Conservation (phyloP, 2,113 vertebrate species). For the Recurvirostra avosetta region DNA sequence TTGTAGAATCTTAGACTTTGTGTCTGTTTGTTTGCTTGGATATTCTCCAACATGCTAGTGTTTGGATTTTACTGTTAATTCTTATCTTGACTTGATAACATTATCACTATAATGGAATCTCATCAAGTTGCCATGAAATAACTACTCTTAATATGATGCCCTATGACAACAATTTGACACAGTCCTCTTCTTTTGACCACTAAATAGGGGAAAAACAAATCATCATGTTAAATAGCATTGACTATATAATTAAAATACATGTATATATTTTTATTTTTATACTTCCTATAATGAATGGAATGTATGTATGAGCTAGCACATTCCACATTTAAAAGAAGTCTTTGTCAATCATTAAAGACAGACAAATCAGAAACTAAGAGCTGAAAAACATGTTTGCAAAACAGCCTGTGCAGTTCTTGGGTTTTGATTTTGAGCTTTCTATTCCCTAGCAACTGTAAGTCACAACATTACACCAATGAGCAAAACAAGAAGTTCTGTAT, state of each 20-base stretch:
- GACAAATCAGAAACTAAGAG: neutral
- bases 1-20: neutral
- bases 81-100: neutral
- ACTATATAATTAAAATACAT: neutral
- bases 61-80: neutral
- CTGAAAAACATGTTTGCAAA: neutral
- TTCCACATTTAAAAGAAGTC: neutral
- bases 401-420: neutral
- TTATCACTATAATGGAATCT: neutral
- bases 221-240: neutral
- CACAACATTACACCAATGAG: neutral
- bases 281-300: neutral
- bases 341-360: neutral
- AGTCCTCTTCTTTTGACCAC: neutral
- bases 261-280: neutral
- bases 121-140: neutral
- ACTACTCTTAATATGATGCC: neutral
- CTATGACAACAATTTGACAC: neutral
- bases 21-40: neutral
- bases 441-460: constrained; percentile 21
- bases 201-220: neutral
- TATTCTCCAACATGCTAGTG: neutral
- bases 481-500: neutral
- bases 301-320: neutral
- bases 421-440: constrained; percentile 7